Evolutionary conservation across 2,888 invertebrate genomes (phyloP).

Genomic region (Melanostoma mellinum): DNA sequence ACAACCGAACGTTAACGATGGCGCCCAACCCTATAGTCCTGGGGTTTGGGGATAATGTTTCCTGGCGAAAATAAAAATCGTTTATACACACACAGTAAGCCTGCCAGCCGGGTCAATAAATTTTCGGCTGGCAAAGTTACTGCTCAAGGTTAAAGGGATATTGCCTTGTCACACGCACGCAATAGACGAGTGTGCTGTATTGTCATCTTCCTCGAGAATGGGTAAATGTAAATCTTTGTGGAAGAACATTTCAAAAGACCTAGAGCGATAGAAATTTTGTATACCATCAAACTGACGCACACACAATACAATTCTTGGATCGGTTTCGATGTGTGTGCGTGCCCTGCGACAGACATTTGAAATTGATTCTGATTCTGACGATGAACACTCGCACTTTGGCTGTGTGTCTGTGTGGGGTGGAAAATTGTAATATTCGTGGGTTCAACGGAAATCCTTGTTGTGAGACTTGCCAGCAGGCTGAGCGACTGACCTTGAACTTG

Average conservation of each 20-base stretch:
- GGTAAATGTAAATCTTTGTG: constrained; percentile 12
- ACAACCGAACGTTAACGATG: constrained; percentile 60
- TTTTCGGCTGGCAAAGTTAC: constrained; percentile 79
- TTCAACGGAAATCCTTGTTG: constrained; percentile 68
- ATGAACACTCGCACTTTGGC: not conserved
- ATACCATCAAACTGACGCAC: not conserved
- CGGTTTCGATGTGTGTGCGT: constrained; percentile 47
- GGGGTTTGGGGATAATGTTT: constrained; percentile 54
- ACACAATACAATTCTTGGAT: not conserved
- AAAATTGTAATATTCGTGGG: constrained; percentile 43
- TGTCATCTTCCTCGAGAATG: not conserved
- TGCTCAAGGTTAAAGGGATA: constrained; percentile 82
- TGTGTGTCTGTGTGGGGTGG: constrained; percentile 18
- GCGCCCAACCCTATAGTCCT: constrained; percentile 45
- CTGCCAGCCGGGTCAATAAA: constrained; percentile 79
- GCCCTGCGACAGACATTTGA: constrained; percentile 50
- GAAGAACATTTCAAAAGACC: constrained; percentile 17
- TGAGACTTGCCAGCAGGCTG: constrained; percentile 50
- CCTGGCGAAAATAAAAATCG: constrained; percentile 57
- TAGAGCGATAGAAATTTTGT: constrained; percentile 33
- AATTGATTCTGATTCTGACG: constrained; percentile 18
- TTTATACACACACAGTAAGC: constrained; percentile 19
- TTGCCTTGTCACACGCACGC: constrained; percentile 77
- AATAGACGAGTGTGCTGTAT: constrained; percentile 18
- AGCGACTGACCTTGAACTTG: constrained; percentile 71